Evolutionary conservation across 2,888 invertebrate genomes (phyloP), one percentile per base, ranked within the genome.

Genomic region (Laothoe populi): DNA sequence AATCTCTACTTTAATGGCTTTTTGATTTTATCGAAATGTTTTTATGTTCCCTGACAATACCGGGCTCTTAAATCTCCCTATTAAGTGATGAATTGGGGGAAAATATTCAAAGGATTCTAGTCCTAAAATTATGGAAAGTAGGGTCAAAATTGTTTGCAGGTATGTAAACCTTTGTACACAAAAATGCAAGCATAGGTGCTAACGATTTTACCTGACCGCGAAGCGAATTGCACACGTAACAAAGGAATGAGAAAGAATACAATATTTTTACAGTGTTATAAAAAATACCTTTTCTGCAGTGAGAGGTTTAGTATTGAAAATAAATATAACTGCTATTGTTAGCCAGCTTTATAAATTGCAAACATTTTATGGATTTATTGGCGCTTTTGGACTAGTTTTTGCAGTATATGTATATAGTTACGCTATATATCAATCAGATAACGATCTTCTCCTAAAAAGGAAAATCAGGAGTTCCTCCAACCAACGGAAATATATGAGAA

Each of bases 11-110:
- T 31, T 53, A 53, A 53, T 53, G 35, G 53, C 53, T 53, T 53
- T 53, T 53, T 53, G 53, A 53, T 53, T 53, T 53, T 53, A 53
- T 53, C 53, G 53, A 53, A 53, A 53, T 35, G 53, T 53, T 53
- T 53, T 53, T 53, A 53, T 19, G 53, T 53, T 53, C 53, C 53
- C 53, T 53, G 35, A 53, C 53, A 53, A 53, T 53, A 35, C 53
- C 35, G 53, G 35, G 31, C 53, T 53, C 53, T 53, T 53, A 53
- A 53, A 53, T 53, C 53, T 53, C 19, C 53, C 53, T 35, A 48
- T 48, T 48, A 24, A 48, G 53, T 53, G 53, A 53, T 53, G 53
- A 35, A 53, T 53, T 53, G 35, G 53, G 19, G 53, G 11, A 16
- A 3, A 1, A 8, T 19, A 4, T 19, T 19, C 13, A 53, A 35